Base-by-base conservation (phyloP, 2,113 vertebrate genomes). In the Pardalotus punctatus region DNA sequence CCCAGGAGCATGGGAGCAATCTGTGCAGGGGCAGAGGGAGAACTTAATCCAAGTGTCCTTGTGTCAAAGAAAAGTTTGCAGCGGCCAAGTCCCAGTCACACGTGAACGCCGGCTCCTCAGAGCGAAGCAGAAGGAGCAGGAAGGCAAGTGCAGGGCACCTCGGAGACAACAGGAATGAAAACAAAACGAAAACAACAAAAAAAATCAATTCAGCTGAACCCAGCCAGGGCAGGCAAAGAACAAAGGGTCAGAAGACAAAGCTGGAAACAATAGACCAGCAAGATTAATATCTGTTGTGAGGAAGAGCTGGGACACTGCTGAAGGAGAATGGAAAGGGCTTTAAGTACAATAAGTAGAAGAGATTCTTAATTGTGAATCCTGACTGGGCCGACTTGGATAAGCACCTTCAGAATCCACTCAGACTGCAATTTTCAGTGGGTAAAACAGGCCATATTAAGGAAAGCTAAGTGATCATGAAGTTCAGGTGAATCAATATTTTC, bases 161-260 rank as follows among this genome's bases (percentile, higher is more conserved):
- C 4, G 0, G 69, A 94, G 94, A 95, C 54, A 93, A 93, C 91
- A 70, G 74, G 57, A 80, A 50, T 61, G 91, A 92, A 96, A 93
- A 88, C 64, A 93, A 82, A 96, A 93, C 7, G 29, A 91, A 93
- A 96, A 91, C n/a, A 85, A 82, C n/a, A n/a, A n/a, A 23, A 66
- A 60, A 82, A 96, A 94, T 97, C 96, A 94, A 97, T 97, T 96
- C 91, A 51, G 72, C 72, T 80, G 69, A 95, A 95, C 78, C 1
- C 18, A 80, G 69, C 13, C 72, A 93, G 84, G 88, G 86, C 92
- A 96, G 61, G 72, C 60, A 80, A 94, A 92, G 96, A 93, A 96
- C 94, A 96, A 96, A 96, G 96, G 95, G 94, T 97, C 95, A 97
- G 91, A 65, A 95, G 95, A 96, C 79, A 94, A 93, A 96, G 81